Base-by-base conservation (phyloP, 2,113 vertebrate genomes). In the Stegastes partitus region DNA sequence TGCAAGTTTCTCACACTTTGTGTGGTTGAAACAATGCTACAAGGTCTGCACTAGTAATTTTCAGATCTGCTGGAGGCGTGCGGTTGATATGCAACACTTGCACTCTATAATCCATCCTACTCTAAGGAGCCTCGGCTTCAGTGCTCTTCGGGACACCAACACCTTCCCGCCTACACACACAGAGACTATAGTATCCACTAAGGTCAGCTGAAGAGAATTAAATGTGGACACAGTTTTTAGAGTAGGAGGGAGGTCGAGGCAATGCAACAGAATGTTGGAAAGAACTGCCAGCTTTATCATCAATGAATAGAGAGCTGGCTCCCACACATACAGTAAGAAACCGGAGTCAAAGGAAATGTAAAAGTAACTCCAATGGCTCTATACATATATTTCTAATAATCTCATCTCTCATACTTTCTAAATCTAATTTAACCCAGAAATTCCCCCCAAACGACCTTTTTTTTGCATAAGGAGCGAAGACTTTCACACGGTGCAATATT, bases 211-310 rank as follows among this genome's bases (percentile, higher is more conserved):
- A 70, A 68, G 57, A 3, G 15, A 79, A 74, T 68, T 85, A 77
- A 85, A 88, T 64, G 66, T 62, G 54, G 58, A 71, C 23, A 54
- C 14, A 66, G 34, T 78, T 80, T 59, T 54, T 49, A 57, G 54
- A 84, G 86, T 81, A 64, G 87, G 89, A 91, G 79, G 79, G 15
- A 82, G 68, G 81, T 91, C 79, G 77, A 66, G n/a, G 54, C 16
- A 81, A 82, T 25, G 18, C 23, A 62, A 68, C 14, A 73, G 64
- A 58, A 56, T 53, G 28, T 53, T 47, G 34, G 72, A 58, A 53
- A 58, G 22, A 67, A 54, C 7, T n/a, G 44, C 37, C 47, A 77
- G 59, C 55, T 73, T 61, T 19, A 44, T 57, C 28, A 71, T 87
- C 65, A 87, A 81, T 68, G 68, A 83, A 22, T 28, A 66, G 68